Percentiles rank a stretch among this genome's conserved stretches.
Evolutionary conservation across 1,140 invertebrate genomes (phyloP).

Genomic region (Cydia amplana): DNA sequence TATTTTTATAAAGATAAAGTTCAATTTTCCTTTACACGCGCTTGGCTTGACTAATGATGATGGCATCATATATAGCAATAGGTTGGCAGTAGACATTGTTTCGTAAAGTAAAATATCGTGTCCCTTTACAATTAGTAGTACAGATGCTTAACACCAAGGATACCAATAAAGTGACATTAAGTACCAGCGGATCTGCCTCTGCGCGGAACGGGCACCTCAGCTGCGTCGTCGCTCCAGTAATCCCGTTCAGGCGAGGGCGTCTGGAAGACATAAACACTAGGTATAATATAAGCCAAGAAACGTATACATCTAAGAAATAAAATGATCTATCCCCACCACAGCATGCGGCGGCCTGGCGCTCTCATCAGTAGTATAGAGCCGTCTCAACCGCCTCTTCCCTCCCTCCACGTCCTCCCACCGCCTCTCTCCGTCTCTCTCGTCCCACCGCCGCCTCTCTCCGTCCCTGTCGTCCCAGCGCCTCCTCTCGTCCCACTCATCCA

Average conservation of each 20-base stretch:
- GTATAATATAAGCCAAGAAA: constrained; percentile 19
- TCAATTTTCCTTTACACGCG: too few relatives aligned
- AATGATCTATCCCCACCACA: constrained; percentile 26
- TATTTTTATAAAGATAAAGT: too few relatives aligned
- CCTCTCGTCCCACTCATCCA: constrained; percentile 42
- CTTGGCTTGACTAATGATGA: too few relatives aligned
- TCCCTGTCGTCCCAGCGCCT: constrained; percentile 39
- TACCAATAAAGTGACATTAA: neutral
- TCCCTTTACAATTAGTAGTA: too few relatives aligned
- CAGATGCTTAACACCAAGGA: too few relatives aligned
- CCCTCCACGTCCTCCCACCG: constrained; percentile 32
- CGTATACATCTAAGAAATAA: too few relatives aligned
- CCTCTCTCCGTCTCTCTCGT: neutral
- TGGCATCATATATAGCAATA: too few relatives aligned
- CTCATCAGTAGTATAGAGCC: constrained; percentile 63
- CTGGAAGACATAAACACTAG: constrained; percentile 40
- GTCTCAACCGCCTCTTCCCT: constrained; percentile 41
- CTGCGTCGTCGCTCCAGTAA: constrained; percentile 64
- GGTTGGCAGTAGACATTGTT: too few relatives aligned
- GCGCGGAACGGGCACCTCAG: constrained; percentile 43
- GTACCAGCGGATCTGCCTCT: constrained; percentile 49
- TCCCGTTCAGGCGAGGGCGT: constrained; percentile 63
- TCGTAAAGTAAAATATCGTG: too few relatives aligned
- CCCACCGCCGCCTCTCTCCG: constrained; percentile 21
- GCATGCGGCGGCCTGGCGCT: constrained; percentile 36